Evolutionary conservation across 2,888 invertebrate species (phyloP).

Genomic region (Tachina fera): DNA sequence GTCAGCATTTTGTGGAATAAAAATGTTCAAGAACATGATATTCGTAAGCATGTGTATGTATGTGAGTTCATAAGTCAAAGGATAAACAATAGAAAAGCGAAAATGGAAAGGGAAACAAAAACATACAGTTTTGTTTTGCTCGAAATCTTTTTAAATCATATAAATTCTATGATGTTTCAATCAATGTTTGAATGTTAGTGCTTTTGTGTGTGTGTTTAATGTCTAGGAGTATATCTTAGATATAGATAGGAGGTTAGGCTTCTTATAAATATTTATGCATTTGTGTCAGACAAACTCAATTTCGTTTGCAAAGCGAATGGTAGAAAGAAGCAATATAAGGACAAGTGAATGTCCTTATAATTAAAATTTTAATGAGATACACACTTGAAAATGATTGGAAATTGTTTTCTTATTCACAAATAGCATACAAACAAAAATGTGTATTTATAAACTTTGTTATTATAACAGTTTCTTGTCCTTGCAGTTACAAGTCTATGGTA

Average conservation of each 20-base stretch:
- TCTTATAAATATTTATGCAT: not conserved
- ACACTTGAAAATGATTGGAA: conserved; percentile 1
- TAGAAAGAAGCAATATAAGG: not conserved
- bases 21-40: conserved; percentile 34
- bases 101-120: not conserved
- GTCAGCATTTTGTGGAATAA: conserved; percentile 33
- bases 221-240: conserved; percentile 21
- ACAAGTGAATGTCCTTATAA: conserved; percentile 48
- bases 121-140: conserved; percentile 32
- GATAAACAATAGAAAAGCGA: conserved; percentile 18
- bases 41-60: not conserved
- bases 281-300: conserved; percentile 30
- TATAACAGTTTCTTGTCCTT: not conserved
- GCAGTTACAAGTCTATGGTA: not conserved
- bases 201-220: conserved; percentile 5
- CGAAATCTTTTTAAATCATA: conserved; percentile 25
- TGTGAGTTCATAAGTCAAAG: conserved; percentile 22
- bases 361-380: conserved; percentile 53
- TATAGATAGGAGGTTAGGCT: conserved; percentile 23
- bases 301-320: conserved; percentile 2
- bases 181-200: not conserved
- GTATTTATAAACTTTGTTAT: not conserved
- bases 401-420: conserved; percentile 9
- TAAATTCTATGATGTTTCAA: conserved; percentile 10
- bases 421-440: not conserved